Evolutionary conservation across 2,888 invertebrate species (phyloP).

Genomic region (Dolichopus griseipennis): DNA sequence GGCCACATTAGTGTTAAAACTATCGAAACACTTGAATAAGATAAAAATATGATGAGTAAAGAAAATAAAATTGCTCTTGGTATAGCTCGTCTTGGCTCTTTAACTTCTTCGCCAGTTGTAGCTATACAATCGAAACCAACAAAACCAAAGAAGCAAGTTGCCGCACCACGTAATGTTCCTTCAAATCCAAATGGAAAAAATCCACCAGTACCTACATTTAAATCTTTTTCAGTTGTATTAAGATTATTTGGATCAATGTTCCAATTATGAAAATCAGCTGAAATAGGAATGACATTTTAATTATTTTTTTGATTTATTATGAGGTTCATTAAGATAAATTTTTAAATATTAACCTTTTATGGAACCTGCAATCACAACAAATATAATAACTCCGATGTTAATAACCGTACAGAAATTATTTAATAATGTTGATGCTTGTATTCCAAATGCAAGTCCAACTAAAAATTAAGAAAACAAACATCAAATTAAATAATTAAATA

Average conservation of each 20-base stretch:
- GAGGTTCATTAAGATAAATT: background rate
- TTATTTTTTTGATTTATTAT: background rate
- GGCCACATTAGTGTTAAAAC: constrained; percentile 89
- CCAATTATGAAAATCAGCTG: constrained; percentile 51
- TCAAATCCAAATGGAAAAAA: constrained; percentile 81
- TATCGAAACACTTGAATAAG: constrained; percentile 76
- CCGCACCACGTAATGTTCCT: constrained; percentile 70
- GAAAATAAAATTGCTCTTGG: constrained; percentile 76
- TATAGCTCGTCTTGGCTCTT: constrained; percentile 72
- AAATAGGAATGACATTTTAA: background rate
- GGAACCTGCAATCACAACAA: constrained; percentile 64
- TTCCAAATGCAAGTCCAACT: constrained; percentile 66
- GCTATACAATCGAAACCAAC: constrained; percentile 87
- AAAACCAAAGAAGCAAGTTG: constrained; percentile 81
- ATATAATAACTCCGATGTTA: constrained; percentile 62
- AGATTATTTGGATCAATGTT: constrained; percentile 41
- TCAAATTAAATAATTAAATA: background rate
- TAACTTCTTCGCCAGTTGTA: constrained; percentile 80
- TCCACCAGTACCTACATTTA: constrained; percentile 64
- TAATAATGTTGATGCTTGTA: constrained; percentile 65
- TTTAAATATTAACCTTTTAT: constrained; percentile 47
- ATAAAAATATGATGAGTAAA: constrained; percentile 63
- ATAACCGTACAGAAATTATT: constrained; percentile 70
- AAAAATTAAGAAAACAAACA: constrained; percentile 25
- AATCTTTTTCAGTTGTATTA: constrained; percentile 22